Evolutionary conservation across 2,113 vertebrate species (phyloP).

Genomic region (Hemichromis elongatus): DNA sequence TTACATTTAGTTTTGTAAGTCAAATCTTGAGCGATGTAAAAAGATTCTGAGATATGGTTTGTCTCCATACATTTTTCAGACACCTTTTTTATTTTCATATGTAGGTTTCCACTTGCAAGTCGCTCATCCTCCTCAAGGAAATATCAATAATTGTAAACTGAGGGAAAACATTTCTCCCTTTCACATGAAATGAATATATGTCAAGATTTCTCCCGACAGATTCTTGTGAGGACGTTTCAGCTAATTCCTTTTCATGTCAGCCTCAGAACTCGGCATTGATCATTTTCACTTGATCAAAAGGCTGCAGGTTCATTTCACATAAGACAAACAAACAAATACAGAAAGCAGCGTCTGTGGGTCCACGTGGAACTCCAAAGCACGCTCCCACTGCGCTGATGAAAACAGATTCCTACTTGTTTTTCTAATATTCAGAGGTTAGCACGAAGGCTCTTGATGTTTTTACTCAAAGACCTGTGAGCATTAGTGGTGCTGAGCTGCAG

Average conservation of each 20-base stretch:
- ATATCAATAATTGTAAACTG: neutral
- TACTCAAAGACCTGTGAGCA: neutral
- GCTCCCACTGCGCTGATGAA: neutral
- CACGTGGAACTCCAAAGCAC: neutral
- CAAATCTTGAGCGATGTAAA: neutral
- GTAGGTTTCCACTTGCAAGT: neutral
- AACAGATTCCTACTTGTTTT: neutral
- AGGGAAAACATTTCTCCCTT: neutral
- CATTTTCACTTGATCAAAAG: neutral
- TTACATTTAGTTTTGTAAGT: neutral
- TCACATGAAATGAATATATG: neutral
- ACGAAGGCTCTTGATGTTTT: neutral
- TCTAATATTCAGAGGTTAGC: neutral
- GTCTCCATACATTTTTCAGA: neutral
- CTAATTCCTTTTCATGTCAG: neutral
- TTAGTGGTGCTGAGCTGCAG: neutral
- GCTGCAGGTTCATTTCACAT: neutral
- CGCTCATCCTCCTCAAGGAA: neutral
- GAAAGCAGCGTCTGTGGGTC: neutral
- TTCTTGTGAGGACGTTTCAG: neutral
- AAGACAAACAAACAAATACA: neutral
- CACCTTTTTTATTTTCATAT: neutral
- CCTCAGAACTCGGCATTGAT: neutral
- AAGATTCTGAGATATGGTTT: fast-evolving
- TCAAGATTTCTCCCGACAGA: neutral